Evolutionary conservation across 2,888 invertebrate genomes (phyloP).

Genomic region (Drosophila sordidapex): DNA sequence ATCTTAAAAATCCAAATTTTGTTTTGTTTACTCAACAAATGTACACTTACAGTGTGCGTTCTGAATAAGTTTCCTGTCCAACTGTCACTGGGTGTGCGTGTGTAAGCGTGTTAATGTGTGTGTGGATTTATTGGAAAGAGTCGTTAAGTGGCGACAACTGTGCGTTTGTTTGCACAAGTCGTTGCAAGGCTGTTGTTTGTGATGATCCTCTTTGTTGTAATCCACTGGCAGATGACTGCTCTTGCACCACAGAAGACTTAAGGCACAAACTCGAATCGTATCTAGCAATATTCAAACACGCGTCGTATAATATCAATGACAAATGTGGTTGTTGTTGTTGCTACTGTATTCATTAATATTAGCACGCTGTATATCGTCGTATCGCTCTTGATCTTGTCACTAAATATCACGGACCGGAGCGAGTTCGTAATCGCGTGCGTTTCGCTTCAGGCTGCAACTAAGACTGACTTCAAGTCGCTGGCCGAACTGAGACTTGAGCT

Average conservation of each 20-base stretch:
- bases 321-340: constrained; percentile 15
- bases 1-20: constrained; percentile 36
- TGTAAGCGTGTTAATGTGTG: constrained; percentile 2
- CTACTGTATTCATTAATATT: constrained; percentile 15
- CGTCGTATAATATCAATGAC: constrained; percentile 17
- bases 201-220: constrained; percentile 32
- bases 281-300: constrained; percentile 27
- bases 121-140: constrained; percentile 19
- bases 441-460: constrained; percentile 78
- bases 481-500: constrained; percentile 57
- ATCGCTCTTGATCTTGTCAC: constrained; percentile 33
- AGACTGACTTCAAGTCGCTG: constrained; percentile 74
- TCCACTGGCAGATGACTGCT: constrained; percentile 52
- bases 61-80: constrained; percentile 48
- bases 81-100: constrained; percentile 15
- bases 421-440: constrained; percentile 72
- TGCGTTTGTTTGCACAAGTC: constrained; percentile 52
- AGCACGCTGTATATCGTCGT: constrained; percentile 38
- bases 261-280: constrained; percentile 67
- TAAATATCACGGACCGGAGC: constrained; percentile 43
- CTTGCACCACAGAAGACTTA: constrained; percentile 75
- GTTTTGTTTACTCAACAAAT: constrained; percentile 64
- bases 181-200: constrained; percentile 9
- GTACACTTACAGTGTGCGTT: constrained; percentile 71
- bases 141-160: constrained; percentile 45